Percentiles rank a stretch among this genome's conserved stretches.
phyloP scores from a whole-genome alignment of 2,797 vertebrate species.

The Octomys mimax region DNA sequence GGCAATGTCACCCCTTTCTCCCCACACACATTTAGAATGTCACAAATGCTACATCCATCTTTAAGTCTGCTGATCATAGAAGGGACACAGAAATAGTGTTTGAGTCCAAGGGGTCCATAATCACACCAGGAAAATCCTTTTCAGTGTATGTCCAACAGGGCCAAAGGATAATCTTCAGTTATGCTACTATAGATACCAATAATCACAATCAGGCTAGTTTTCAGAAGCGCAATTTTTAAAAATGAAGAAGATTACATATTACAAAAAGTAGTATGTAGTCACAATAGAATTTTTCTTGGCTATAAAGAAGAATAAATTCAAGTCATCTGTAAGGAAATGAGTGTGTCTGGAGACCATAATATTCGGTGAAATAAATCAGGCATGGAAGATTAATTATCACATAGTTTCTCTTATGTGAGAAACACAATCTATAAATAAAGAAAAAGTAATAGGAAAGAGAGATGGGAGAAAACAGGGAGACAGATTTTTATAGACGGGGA shows the following conservation, averaged over 20 bases:
- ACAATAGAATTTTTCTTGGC: neutral
- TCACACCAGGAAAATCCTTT: neutral
- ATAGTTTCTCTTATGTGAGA: neutral
- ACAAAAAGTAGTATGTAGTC: neutral
- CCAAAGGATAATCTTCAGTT: neutral
- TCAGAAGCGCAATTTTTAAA: neutral
- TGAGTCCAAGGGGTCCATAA: neutral
- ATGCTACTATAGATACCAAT: neutral
- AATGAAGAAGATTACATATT: neutral
- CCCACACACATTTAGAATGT: neutral
- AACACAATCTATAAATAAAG: neutral
- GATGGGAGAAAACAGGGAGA: neutral
- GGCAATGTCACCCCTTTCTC: neutral
- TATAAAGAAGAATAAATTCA: neutral
- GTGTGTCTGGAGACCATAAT: neutral
- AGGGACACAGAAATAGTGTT: neutral
- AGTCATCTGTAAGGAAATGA: neutral
- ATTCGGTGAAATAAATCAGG: neutral
- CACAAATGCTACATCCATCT: neutral
- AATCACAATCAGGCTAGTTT: neutral
- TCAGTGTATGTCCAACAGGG: rapidly evolving
- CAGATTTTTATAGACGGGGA: neutral
- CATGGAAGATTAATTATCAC: neutral
- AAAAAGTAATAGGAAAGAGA: neutral
- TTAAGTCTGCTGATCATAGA: neutral